Evolutionary conservation across 2,888 invertebrate species (phyloP).

Genomic region (Caenorhabditis sp.): DNA sequence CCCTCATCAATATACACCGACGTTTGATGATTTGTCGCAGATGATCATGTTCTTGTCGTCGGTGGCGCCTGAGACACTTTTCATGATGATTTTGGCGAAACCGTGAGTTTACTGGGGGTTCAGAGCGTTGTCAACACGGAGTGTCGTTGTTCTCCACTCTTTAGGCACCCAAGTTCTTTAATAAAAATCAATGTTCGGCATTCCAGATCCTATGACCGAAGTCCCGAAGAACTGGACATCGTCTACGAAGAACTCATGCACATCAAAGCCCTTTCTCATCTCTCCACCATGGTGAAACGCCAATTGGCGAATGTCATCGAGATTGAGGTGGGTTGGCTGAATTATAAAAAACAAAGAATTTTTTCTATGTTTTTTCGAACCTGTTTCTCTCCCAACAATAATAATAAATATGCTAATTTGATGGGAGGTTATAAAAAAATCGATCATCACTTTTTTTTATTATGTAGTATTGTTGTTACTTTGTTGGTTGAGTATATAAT

Average conservation of each 20-base stretch:
- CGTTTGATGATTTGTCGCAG: conserved; percentile 52
- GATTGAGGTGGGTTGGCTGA: conserved; percentile 78
- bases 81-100: conserved; percentile 83
- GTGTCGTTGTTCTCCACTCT: too few relatives aligned
- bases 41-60: conserved; percentile 78
- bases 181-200: too few relatives aligned
- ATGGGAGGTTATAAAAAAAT: background rate
- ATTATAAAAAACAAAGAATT: too few relatives aligned
- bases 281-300: conserved; percentile 76
- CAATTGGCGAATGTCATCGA: conserved; percentile 83
- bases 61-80: conserved; percentile 81
- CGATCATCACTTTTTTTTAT: background rate
- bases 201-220: conserved; percentile 80
- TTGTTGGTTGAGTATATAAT: too few relatives aligned
- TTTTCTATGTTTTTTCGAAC: background rate
- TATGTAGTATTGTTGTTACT: background rate
- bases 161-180: too few relatives aligned
- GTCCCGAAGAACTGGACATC: conserved; percentile 82
- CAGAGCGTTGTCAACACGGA: too few relatives aligned
- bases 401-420: background rate
- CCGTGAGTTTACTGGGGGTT: conserved; percentile 81
- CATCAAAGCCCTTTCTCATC: conserved; percentile 82
- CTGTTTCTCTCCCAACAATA: background rate
- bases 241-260: conserved; percentile 85
- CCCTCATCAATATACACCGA: conserved; percentile 7